A percentile compares a stretch with the other conserved stretches of the same genome.
These are phyloP conservation scores for Cynoglossus semilaevis DNA, from an alignment of 2,113 vertebrate species.

Conservation along the genomic window DNA sequence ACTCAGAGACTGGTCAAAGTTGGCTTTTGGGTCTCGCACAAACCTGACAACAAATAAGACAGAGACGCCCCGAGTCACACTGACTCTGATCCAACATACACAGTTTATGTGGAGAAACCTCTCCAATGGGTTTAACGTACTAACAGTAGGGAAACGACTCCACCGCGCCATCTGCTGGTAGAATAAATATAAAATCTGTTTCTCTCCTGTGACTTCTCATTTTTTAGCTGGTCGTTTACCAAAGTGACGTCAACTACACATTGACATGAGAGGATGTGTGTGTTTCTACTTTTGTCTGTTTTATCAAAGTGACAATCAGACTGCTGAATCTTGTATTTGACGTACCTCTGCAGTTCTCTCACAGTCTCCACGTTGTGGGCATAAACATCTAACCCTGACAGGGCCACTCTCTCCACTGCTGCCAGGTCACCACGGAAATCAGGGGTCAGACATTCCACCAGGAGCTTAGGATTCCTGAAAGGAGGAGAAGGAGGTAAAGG, in stretches of 20 bases:
- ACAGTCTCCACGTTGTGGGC: slow-evolving; percentile 98
- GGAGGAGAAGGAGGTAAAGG: neutral
- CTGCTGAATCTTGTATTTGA: no score
- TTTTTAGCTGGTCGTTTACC: no score
- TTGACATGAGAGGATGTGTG: no score
- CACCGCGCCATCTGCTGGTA: no score
- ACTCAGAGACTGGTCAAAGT: slow-evolving; percentile 86
- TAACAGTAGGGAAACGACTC: no score
- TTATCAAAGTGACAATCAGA: no score
- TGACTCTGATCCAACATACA: neutral
- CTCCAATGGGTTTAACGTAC: no score
- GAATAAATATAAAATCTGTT: no score
- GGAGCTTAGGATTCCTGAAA: slow-evolving; percentile 82
- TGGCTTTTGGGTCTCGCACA: slow-evolving; percentile 91
- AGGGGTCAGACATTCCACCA: slow-evolving; percentile 96
- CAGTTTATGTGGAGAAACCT: neutral
- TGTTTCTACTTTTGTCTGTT: no score
- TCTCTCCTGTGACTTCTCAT: no score
- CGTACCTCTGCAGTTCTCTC: slow-evolving; percentile 88
- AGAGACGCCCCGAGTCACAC: neutral
- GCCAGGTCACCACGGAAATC: slow-evolving; percentile 91
- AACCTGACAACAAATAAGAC: slow-evolving; percentile 68
- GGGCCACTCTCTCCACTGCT: slow-evolving; percentile 84
- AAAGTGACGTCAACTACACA: no score
- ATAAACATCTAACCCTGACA: slow-evolving; percentile 92